These are phyloP conservation scores for Podargus strigoides DNA, from an alignment of 2,797 vertebrate genomes.

Conservation along the genomic window DNA sequence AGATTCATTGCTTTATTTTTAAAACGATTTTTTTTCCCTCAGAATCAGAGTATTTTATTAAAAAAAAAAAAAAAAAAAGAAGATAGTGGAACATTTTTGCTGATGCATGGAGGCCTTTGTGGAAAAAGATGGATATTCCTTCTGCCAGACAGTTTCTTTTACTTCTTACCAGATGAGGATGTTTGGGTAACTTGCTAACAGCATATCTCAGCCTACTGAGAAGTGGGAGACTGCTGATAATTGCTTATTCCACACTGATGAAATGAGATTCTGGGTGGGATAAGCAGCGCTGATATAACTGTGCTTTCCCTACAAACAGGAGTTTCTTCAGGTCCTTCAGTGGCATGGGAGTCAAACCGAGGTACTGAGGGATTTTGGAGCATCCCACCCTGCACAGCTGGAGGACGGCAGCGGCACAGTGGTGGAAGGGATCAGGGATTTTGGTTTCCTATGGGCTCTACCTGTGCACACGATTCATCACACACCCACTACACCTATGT, in stretches of 20 bases:
- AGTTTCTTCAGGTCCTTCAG: not conserved
- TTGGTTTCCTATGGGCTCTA: accelerated
- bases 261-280: not conserved
- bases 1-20: not conserved
- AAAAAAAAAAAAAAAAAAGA: not conserved
- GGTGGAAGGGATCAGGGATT: not conserved
- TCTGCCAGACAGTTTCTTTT: not conserved
- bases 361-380: not conserved
- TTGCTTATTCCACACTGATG: not conserved
- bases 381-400: not conserved
- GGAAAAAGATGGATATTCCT: not conserved
- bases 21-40: not conserved
- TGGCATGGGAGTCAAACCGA: not conserved
- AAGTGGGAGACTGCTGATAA: not conserved
- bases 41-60: not conserved
- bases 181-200: not conserved
- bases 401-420: not conserved
- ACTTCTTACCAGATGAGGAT: not conserved
- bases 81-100: not conserved
- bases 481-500: accelerated
- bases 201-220: not conserved
- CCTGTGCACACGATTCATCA: not conserved
- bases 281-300: not conserved
- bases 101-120: not conserved
- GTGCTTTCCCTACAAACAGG: not conserved